These are phyloP conservation scores for Hermodice carunculata DNA, from an alignment of 2,888 invertebrate genomes.

Conservation along the genomic window DNA sequence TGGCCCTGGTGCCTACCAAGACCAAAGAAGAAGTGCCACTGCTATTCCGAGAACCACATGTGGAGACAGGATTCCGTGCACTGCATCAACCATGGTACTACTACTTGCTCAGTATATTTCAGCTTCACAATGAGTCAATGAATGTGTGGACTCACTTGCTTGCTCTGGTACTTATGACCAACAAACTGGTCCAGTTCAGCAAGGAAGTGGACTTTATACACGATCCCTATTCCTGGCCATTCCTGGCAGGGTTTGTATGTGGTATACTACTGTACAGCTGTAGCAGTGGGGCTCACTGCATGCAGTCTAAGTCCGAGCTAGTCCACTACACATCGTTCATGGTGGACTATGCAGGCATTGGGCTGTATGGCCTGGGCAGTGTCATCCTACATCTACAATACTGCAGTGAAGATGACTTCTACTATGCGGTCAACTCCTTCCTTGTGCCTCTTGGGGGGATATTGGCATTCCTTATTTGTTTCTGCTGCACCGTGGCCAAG, in stretches of 20 bases:
- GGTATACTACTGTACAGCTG: slow-evolving; percentile 57
- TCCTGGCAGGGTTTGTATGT: slow-evolving; percentile 58
- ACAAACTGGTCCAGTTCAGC: slow-evolving; percentile 47
- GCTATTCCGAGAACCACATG: slow-evolving; percentile 65
- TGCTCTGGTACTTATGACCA: slow-evolving; percentile 41
- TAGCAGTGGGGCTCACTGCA: slow-evolving; percentile 62
- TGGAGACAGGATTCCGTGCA: slow-evolving; percentile 64
- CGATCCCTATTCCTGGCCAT: slow-evolving; percentile 65
- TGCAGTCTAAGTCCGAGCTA: slow-evolving; percentile 63
- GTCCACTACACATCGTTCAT: slow-evolving; percentile 68
- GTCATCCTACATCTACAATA: slow-evolving; percentile 65
- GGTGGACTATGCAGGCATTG: slow-evolving; percentile 68
- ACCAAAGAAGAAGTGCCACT: slow-evolving; percentile 54
- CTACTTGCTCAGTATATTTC: slow-evolving; percentile 63
- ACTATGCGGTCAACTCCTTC: slow-evolving; percentile 45
- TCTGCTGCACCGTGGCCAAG: slow-evolving; percentile 63
- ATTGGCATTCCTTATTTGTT: slow-evolving; percentile 55
- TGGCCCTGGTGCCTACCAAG: slow-evolving; percentile 17
- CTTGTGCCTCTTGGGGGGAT: slow-evolving; percentile 58
- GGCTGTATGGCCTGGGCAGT: slow-evolving; percentile 68
- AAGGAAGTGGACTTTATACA: slow-evolving; percentile 54
- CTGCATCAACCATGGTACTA: slow-evolving; percentile 63
- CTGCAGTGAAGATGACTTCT: slow-evolving; percentile 55
- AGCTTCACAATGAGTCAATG: slow-evolving; percentile 67
- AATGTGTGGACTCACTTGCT: slow-evolving; percentile 68